Conservation (phyloP, 2,797 vertebrate species). For the Discoglossus pictus region DNA sequence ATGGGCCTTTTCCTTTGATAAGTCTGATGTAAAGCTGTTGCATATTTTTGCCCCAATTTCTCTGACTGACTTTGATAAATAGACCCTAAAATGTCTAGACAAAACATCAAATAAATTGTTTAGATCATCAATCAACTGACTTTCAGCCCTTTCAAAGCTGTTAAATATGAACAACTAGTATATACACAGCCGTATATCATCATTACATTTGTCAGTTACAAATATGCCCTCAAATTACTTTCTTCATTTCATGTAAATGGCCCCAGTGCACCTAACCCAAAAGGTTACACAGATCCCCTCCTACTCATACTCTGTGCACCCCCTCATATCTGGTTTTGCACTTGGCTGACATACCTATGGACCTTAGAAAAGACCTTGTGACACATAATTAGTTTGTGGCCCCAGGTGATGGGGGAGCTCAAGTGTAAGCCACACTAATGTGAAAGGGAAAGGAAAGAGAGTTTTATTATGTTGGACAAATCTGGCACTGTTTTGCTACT, state of each 20-base stretch:
- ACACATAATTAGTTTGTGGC: slow-evolving; percentile 20
- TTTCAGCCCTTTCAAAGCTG: slow-evolving; percentile 38
- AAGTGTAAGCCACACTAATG: too few species aligned
- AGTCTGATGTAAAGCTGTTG: neutral
- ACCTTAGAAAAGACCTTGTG: slow-evolving; percentile 11
- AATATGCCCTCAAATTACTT: slow-evolving; percentile 42
- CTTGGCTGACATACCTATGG: slow-evolving; percentile 26
- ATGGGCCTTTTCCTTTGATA: slow-evolving; percentile 2
- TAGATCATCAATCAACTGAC: slow-evolving; percentile 39
- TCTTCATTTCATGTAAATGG: slow-evolving; percentile 26
- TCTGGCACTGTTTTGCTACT: too few species aligned
- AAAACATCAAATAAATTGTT: slow-evolving; percentile 51
- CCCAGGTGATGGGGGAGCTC: neutral
- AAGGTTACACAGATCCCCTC: slow-evolving; percentile 11
- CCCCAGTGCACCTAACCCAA: neutral
- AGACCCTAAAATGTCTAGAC: slow-evolving; percentile 44
- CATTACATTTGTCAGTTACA: slow-evolving; percentile 46
- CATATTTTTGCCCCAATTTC: slow-evolving; percentile 14
- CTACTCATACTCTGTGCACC: slow-evolving; percentile 23
- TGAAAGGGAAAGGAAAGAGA: too few species aligned
- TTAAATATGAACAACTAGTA: slow-evolving; percentile 42
- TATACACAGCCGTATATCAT: slow-evolving; percentile 48
- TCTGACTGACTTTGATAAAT: slow-evolving; percentile 47
- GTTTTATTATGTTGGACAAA: too few species aligned
- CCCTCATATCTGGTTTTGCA: slow-evolving; percentile 1